Evolutionary conservation across 2,113 vertebrate species (phyloP).

Genomic region (Delphinapterus leucas): DNA sequence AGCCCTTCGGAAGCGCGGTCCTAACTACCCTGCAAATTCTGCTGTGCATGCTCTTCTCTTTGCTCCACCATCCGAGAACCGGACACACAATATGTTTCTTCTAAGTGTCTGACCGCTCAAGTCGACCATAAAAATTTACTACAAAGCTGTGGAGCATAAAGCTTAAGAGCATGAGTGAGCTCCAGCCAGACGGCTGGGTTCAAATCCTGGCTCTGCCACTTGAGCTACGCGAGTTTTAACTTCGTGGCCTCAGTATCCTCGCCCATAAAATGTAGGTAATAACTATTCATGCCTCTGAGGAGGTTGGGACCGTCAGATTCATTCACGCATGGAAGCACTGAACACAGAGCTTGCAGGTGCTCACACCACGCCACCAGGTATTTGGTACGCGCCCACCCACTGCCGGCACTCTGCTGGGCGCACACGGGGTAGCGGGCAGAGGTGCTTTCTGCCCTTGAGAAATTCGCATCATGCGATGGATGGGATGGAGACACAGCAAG

Average conservation of each 20-base stretch:
- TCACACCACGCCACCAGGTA: neutral
- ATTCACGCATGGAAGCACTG: neutral
- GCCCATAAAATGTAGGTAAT: neutral
- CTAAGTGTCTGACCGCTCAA: neutral
- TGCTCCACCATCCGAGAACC: neutral
- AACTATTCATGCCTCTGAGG: neutral
- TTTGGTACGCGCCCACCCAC: rapidly evolving
- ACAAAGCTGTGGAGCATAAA: neutral
- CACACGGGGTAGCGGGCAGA: neutral
- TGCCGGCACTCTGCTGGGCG: neutral
- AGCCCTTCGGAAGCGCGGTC: neutral
- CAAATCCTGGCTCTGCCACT: neutral
- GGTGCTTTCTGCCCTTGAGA: neutral
- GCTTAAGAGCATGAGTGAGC: neutral
- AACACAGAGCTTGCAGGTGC: neutral
- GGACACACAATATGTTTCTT: neutral
- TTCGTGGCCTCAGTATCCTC: neutral
- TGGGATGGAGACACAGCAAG: neutral
- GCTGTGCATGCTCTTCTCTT: neutral
- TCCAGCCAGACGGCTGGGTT: neutral
- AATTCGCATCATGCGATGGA: neutral
- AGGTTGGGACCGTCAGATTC: neutral
- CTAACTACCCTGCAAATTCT: neutral
- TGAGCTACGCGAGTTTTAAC: neutral
- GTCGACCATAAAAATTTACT: neutral